Percentiles rank a stretch among this genome's conserved stretches.
Conservation (phyloP, 2,113 vertebrate genomes). For the Leucoraja erinaceus region DNA sequence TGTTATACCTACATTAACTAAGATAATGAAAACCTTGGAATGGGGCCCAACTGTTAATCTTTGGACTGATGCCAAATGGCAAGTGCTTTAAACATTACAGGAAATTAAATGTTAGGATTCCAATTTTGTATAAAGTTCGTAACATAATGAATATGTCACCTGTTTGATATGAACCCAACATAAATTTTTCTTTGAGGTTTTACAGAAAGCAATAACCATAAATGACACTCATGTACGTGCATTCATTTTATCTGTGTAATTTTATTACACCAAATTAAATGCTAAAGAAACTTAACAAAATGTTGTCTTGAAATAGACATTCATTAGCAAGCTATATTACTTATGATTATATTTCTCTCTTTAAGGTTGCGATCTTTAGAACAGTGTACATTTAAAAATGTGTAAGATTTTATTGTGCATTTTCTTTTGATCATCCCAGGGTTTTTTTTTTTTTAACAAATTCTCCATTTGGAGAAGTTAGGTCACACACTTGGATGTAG, state of each 20-base stretch:
- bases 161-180: conserved; percentile 92
- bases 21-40: not conserved
- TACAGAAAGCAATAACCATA: conserved; percentile 80
- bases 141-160: conserved; percentile 91
- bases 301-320: not conserved
- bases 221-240: conserved; percentile 63
- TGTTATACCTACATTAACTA: conserved; percentile 14
- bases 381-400: not conserved
- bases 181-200: conserved; percentile 75
- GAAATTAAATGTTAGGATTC: conserved; percentile 98
- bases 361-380: not conserved
- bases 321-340: not conserved
- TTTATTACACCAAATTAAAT: conserved; percentile 33
- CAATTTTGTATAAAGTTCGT: conserved; percentile 89
- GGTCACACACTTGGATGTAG: not conserved
- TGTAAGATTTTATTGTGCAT: not conserved
- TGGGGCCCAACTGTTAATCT: conserved; percentile 56
- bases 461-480: not conserved
- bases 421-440: not conserved
- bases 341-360: not conserved
- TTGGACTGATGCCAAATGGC: conserved; percentile 85
- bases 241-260: conserved; percentile 18
- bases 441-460: not conserved
- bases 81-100: conserved; percentile 97
- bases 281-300: not conserved